Evolutionary conservation across 1,140 invertebrate species (phyloP), one percentile per base, ranked within the genome.

Genomic region (Sycophila sp.): DNA sequence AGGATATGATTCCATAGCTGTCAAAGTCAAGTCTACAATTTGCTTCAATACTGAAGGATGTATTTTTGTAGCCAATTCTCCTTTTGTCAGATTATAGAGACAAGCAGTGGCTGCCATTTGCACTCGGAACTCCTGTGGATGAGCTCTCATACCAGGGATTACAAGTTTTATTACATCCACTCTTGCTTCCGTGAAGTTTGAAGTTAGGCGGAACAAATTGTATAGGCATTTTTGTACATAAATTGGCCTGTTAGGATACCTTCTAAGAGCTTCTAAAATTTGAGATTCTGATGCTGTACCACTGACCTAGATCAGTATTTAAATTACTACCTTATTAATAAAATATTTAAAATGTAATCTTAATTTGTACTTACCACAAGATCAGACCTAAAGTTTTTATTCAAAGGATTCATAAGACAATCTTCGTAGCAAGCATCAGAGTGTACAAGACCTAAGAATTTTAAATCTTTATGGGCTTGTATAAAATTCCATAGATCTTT

Each of bases 81-180:
- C 90, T 77, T 91, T 91, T 1, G 92, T 93, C 19, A 95, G 87
- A 84, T 94, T 94, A 78, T 94, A 94, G 19, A 94, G 85, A 80
- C 93, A 94, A 26, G 93, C 94, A 32, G 93, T 94, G 8, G 91
- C 92, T 42, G 93, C 92, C 89, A 94, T 92, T 85, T 94, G 93
- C 42, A 94, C 90, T 26, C 89, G 88, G 68, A 92, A 88, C 62
- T 90, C 87, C 56, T 88, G 87, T 4, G 89, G 88, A 84, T 94
- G 91, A 24, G 85, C 83, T 77, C 88, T 88, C 93, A 94, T 93
- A 28, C 87, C 87, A 42, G 89, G 88, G 70, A 94, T 79, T n/a
- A 94, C 90, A 62, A 93, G 80, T 86, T 93, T 86, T 66, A 92
- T 91, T 15, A 93, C 89, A 77, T 93, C 92, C 30, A 90, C 86